phyloP scores from a whole-genome alignment of 2,797 vertebrate species.

The Hippopotamyrus pictus region DNA sequence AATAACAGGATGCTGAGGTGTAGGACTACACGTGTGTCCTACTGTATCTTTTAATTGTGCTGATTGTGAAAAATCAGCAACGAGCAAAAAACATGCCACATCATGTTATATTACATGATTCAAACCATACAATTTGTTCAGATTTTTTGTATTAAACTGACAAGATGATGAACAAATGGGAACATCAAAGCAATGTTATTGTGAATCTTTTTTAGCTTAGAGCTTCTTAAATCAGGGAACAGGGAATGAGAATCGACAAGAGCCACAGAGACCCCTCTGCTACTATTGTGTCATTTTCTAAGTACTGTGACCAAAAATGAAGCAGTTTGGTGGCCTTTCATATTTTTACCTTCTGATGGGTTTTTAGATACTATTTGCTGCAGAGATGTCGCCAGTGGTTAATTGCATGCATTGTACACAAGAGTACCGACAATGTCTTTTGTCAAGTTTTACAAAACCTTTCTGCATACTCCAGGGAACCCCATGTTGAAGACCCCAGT shows the following conservation, averaged over 20 bases:
- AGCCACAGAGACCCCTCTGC: background rate
- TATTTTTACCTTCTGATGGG: background rate
- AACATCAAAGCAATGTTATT: background rate
- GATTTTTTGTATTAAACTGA: background rate
- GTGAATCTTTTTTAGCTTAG: background rate
- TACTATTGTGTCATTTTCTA: background rate
- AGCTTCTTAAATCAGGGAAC: background rate
- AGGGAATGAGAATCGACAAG: background rate
- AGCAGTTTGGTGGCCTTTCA: background rate
- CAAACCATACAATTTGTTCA: background rate
- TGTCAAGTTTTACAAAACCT: background rate
- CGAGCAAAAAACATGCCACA: background rate
- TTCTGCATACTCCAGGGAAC: background rate
- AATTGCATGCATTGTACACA: background rate
- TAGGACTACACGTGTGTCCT: background rate
- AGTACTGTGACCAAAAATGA: background rate
- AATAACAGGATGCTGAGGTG: background rate
- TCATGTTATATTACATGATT: background rate
- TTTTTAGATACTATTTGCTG: background rate
- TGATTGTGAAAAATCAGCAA: background rate
- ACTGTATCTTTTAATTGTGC: background rate
- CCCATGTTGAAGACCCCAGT: background rate
- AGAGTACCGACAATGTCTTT: background rate
- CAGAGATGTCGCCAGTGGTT: background rate
- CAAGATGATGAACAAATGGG: background rate